A percentile compares a stretch with the other conserved stretches of the same genome.
These are phyloP conservation scores for Torymus texanus DNA, from an alignment of 2,888 invertebrate genomes.

Conservation along the genomic window DNA sequence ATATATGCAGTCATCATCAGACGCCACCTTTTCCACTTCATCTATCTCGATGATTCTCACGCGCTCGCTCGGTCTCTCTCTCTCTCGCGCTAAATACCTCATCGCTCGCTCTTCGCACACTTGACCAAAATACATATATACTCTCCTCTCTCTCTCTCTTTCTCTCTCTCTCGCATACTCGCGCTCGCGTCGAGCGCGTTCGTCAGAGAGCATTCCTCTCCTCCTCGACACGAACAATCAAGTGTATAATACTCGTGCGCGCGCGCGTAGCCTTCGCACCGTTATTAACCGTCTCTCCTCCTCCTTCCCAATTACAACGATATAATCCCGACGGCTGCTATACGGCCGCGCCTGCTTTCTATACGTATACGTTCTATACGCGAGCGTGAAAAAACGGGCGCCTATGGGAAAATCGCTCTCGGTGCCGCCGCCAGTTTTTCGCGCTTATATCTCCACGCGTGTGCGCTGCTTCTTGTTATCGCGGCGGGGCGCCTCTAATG, in stretches of 20 bases:
- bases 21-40: too few relatives aligned
- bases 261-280: slow-evolving; percentile 4
- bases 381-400: slow-evolving; percentile 14
- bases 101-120: not conserved
- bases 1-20: too few relatives aligned
- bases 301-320: slow-evolving; percentile 30
- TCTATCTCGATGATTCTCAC: too few relatives aligned
- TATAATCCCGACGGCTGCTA: slow-evolving; percentile 20
- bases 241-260: not conserved
- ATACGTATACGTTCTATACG: not conserved
- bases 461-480: slow-evolving; percentile 41
- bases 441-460: not conserved
- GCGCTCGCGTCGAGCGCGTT: not conserved
- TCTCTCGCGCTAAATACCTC: too few relatives aligned
- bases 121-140: slow-evolving; percentile 12
- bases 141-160: too few relatives aligned
- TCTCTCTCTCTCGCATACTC: too few relatives aligned
- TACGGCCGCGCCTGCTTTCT: slow-evolving; percentile 14
- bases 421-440: slow-evolving; percentile 37
- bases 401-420: slow-evolving; percentile 50
- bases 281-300: slow-evolving; percentile 26
- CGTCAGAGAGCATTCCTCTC: not conserved
- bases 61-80: too few relatives aligned
- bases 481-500: slow-evolving; percentile 47
- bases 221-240: slow-evolving; percentile 5